Evolutionary conservation across 2,888 invertebrate genomes (phyloP).

Genomic region (Torymus tubicola): DNA sequence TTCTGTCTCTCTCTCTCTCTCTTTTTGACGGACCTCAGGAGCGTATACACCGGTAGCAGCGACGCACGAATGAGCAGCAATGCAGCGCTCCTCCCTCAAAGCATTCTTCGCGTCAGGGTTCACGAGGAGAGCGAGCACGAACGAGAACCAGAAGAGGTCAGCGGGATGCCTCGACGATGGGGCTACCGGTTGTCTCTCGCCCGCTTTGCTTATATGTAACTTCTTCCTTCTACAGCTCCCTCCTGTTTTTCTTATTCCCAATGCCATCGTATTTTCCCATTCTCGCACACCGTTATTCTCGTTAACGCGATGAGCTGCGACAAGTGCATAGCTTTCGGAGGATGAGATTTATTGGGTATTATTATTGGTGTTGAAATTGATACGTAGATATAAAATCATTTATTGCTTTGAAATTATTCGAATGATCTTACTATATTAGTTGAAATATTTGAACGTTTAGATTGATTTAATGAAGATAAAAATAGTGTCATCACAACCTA

Average conservation of each 20-base stretch:
- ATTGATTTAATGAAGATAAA: too few species aligned
- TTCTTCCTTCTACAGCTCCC: background rate
- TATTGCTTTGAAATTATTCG: too few species aligned
- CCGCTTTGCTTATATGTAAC: background rate
- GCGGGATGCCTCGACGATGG: slow-evolving; percentile 70
- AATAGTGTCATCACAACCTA: too few species aligned
- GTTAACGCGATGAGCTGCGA: background rate
- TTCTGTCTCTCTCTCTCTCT: background rate
- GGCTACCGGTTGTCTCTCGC: slow-evolving; percentile 71
- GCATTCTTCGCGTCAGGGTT: slow-evolving; percentile 72
- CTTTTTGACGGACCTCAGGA: slow-evolving; percentile 42
- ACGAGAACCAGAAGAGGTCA: slow-evolving; percentile 69
- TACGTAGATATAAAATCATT: too few species aligned
- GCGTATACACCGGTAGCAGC: slow-evolving; percentile 57
- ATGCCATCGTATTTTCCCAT: background rate
- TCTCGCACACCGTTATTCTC: background rate
- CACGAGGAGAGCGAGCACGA: slow-evolving; percentile 61
- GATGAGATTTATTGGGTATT: too few species aligned
- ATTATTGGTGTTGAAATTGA: too few species aligned
- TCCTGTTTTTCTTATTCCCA: slow-evolving; percentile 4
- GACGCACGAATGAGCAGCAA: slow-evolving; percentile 52
- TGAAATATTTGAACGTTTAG: too few species aligned
- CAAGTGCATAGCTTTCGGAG: too few species aligned
- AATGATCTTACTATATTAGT: too few species aligned
- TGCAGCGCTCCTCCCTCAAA: slow-evolving; percentile 65